phyloP scores from a whole-genome alignment of 1,140 invertebrate species.

The Portunus trituberculatus region DNA sequence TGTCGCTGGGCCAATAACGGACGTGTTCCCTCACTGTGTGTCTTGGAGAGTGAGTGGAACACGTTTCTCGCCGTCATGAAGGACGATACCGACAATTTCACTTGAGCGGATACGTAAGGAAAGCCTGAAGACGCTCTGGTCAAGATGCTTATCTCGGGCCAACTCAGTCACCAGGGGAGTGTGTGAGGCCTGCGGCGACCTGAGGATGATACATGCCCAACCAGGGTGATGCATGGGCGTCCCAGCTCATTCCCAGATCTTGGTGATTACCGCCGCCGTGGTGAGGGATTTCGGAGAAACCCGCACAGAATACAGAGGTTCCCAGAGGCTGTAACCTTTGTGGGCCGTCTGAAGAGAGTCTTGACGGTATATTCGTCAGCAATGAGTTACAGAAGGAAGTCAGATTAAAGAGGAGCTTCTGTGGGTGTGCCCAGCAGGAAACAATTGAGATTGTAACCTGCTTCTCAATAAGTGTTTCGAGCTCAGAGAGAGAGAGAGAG shows the following conservation, averaged over 20 bases:
- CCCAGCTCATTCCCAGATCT: conserved; percentile 63
- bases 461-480: too few relatives aligned
- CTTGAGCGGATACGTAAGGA: neutral
- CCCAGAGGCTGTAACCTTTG: conserved; percentile 3
- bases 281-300: neutral
- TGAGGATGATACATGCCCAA: conserved; percentile 59
- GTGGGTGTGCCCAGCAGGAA: neutral
- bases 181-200: conserved; percentile 34
- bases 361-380: neutral
- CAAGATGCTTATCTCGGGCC: neutral
- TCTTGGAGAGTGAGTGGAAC: conserved; percentile 9
- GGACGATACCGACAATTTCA: neutral
- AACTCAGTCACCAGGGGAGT: conserved; percentile 25
- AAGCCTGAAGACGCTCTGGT: neutral
- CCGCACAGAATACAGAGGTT: neutral
- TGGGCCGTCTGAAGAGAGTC: neutral
- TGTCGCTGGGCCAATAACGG: neutral
- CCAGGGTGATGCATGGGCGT: conserved; percentile 55
- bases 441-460: too few relatives aligned
- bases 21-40: conserved; percentile 6
- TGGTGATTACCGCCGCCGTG: conserved; percentile 55
- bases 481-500: neutral
- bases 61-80: conserved; percentile 11
- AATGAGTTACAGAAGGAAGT: conserved; percentile 10
- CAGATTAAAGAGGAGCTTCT: neutral